A percentile compares a stretch with the other conserved stretches of the same genome.
phyloP scores from a whole-genome alignment of 2,888 invertebrate genomes.

The Lepidochrysops patricia region DNA sequence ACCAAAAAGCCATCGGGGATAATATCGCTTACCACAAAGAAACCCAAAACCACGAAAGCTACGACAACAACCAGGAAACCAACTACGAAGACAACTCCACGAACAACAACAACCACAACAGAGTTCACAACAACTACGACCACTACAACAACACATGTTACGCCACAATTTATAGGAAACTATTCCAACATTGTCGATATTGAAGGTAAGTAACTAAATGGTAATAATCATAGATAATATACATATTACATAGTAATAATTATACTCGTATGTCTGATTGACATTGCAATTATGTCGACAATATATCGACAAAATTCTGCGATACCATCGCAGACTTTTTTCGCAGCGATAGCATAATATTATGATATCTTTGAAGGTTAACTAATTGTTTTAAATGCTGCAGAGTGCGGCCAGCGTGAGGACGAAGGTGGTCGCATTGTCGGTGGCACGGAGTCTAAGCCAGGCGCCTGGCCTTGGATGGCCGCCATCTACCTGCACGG shows the following conservation, averaged over 20 bases:
- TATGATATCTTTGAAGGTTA: no score
- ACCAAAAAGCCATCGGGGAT: constrained; percentile 48
- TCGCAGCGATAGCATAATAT: no score
- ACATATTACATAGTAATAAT: no score
- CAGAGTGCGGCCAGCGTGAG: constrained; percentile 88
- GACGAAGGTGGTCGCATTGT: constrained; percentile 91
- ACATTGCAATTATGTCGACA: no score
- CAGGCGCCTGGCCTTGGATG: constrained; percentile 97
- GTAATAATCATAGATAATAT: no score
- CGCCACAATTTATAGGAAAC: constrained; percentile 50
- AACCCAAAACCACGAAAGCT: constrained; percentile 41
- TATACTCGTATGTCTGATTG: no score
- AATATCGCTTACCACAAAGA: constrained; percentile 43
- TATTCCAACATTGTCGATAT: constrained; percentile 71
- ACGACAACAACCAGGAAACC: constrained; percentile 28
- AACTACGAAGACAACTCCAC: constrained; percentile 48
- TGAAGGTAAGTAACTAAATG: constrained; percentile 66
- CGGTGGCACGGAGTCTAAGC: constrained; percentile 88
- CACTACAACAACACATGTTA: constrained; percentile 41
- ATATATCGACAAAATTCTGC: no score
- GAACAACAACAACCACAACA: constrained; percentile 36
- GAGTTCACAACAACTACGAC: constrained; percentile 35
- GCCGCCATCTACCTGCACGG: constrained; percentile 94
- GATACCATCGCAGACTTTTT: no score
- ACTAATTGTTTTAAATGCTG: no score